Base-by-base conservation (phyloP, 2,797 vertebrate genomes). In the Percopsis omiscomaycus region DNA sequence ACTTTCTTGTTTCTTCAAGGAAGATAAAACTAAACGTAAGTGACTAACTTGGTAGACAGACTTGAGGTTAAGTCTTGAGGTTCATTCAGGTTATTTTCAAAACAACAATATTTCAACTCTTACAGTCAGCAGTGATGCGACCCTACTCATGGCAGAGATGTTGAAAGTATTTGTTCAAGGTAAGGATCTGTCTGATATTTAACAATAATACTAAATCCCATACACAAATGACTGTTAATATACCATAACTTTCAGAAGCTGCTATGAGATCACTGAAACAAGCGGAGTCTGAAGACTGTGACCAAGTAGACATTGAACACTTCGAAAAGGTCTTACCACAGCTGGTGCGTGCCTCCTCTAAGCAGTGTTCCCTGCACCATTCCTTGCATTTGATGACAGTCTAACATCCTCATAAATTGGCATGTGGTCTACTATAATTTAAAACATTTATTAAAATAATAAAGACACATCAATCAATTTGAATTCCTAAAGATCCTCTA, bases 241-340 rank as follows among this genome's bases (percentile, higher is more conserved):
- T 64, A 9, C 64, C 0, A 15, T 45, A 15, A 11, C 74, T 61
- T 60, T 4, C 79, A 94, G 93, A 94, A 69, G 89, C 92, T 6
- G 86, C 89, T 12, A 78, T 86, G 22, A 87, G 93, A 75, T 86
- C 92, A 48, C 75, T 84, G 57, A 92, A 92, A 83, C 92, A 93
- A 81, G 92, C 92, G 0, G 82, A 86, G 29, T 68, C 84, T 8
- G 92, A 94, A 32, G 91, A 93, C 69, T 88, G 88, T 30, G 77
- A 90, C 28, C 59, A 71, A 63, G 84, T 92, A 2, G 88, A 93
- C 58, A 84, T 94, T 4, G 92, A 94, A 54, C 92, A 94, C 77
- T 92, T 93, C 74, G 92, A 94, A 62, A 94, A 92, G 86, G 83
- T 93, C 57, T 80, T 94, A 2, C 93, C 92, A 49, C 92, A 94